These are phyloP conservation scores for Falco novaeseelandiae DNA, from an alignment of 2,797 vertebrate species.

Conservation along the genomic window DNA sequence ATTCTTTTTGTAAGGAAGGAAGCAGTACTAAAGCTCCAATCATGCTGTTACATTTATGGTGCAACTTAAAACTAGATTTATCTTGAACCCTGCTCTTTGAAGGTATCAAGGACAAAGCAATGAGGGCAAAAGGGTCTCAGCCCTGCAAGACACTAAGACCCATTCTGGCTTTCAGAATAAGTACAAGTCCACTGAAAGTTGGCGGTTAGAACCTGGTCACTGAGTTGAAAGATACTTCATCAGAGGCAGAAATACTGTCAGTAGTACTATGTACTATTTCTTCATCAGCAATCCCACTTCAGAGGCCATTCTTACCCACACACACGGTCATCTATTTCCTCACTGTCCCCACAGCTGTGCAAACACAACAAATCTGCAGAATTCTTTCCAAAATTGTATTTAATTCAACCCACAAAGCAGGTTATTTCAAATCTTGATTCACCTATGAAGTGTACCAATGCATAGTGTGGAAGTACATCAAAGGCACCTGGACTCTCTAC, in stretches of 20 bases:
- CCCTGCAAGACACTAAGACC: neutral
- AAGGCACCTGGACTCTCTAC: neutral
- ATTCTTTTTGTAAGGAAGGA: neutral
- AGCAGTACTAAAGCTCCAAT: neutral
- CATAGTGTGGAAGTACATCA: neutral
- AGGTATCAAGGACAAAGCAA: neutral
- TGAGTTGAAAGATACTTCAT: neutral
- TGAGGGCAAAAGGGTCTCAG: neutral
- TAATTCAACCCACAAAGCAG: neutral
- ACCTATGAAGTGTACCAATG: neutral
- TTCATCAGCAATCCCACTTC: neutral
- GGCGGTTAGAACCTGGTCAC: neutral
- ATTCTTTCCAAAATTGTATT: neutral
- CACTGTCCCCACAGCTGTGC: neutral
- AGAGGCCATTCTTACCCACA: neutral
- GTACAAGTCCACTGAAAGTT: neutral
- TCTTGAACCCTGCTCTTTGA: neutral
- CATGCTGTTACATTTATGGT: neutral
- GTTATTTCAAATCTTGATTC: neutral
- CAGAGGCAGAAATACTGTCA: neutral
- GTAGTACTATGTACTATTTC: neutral
- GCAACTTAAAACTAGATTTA: neutral
- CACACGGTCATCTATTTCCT: neutral
- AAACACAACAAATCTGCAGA: neutral
- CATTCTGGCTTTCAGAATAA: neutral